Evolutionary conservation across 37 sponge, comb jelly and placozoan species (phyloP), one percentile per base, ranked within the genome.

Genomic region (Halisarca cf. caerulea): DNA sequence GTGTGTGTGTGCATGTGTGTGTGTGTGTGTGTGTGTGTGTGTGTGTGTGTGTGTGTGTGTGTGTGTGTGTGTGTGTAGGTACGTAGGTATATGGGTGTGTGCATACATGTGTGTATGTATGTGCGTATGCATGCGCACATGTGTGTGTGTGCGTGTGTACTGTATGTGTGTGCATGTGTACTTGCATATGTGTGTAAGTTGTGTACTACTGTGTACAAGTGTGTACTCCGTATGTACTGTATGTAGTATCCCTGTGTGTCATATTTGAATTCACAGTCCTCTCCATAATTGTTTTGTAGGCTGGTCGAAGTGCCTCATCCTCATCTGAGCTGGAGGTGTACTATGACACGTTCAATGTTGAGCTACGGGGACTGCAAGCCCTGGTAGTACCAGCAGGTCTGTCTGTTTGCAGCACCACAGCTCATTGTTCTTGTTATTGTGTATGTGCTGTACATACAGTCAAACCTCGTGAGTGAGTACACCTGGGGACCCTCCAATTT

Each of bases 301-400:
- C 69, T 27, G 33, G 28, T 68, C 35, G 33, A 32, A 34, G 33
- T 68, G 69, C 15, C 2, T 53, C 84, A 47, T 23, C 38, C 79
- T 15, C 43, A 2, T 59, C 78, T 0, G 72, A 88, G 37, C 32
- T 86, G 40, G 51, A 35, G 38, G 59, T 44, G 5, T 88, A 40
- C 58, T 92, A 92, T 80, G 93, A 92, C 55, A 86, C 83, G 28
- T 92, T 92, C 47, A 54, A 59, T 27, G 35, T 92, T 33, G 66
- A 89, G 60, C 87, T 92, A 58, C 73, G 57, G 2, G 90, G 83
- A 2, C 79, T 92, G 66, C 93, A 92, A 71, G 93, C 89, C 4
- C 73, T 92, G 57, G 84, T 86, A 6, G 87, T 89, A 2, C 80
- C 69, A 40, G 84, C 89, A 86, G 87, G 93, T 92, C 11, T 0